Base-by-base conservation (phyloP, 2,888 invertebrate species). In the Nezara viridula region DNA sequence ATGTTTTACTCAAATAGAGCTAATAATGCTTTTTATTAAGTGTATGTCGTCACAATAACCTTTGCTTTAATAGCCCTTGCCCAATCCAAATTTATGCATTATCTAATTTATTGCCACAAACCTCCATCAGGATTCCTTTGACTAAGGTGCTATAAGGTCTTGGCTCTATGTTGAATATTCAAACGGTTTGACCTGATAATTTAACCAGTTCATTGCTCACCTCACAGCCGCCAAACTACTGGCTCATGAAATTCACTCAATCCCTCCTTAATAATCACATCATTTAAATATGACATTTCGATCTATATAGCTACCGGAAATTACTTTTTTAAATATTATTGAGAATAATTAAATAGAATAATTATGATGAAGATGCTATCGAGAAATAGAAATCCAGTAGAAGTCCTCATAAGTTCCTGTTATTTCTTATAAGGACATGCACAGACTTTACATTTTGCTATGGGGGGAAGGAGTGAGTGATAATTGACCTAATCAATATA, bases 81-180 rank as follows among this genome's bases (percentile, higher is more conserved):
- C 37, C 66, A 21, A 12, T 27, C 14, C 66, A 32, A 73, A 73
- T 73, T 73, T 73, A 73, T 73, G 66, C 32, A 73, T 73, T 73
- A 73, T 73, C 66, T 73, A 37, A 73, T 73, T 73, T 73, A 73
- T 73, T 73, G 21, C 66, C 19, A 2, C 66, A 73, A 73, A 73
- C 32, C 16, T 5, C 16, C 32, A 37, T 37, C 6, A 37, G 66
- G 21, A 32, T 19, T 73, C 66, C 66, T 73, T 73, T 73, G 66
- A 60, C 27, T 32, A 60, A 60, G 60, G 55, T 9, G 55, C n/a
- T 55, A 55, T n/a, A n/a, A 60, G 60, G 21, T 73, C 66, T 73
- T 37, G 37, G 19, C 66, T 37, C 19, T 73, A 73, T 19, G 19
- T 73, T 73, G 66, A 73, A 73, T 73, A 73, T 73, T 73, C 66